Evolutionary conservation across 2,113 vertebrate species (phyloP).

Genomic region (Pithys albifrons): DNA sequence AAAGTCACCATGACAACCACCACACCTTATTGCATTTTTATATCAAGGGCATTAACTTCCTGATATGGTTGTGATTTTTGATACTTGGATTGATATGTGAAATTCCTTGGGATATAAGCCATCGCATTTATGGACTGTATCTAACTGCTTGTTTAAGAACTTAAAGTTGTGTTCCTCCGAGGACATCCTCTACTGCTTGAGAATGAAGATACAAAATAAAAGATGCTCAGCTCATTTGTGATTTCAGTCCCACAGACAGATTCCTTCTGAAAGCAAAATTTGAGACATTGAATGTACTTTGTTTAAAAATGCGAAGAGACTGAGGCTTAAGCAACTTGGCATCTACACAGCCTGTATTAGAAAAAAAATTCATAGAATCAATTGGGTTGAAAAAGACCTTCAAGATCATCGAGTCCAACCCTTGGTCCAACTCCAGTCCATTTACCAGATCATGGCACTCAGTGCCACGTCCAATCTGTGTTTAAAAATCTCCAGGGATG

Average conservation of each 20-base stretch:
- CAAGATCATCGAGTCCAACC: too few relatives aligned
- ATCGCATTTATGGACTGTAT: background rate
- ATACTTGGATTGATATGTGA: background rate
- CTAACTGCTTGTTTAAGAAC: background rate
- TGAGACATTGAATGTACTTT: background rate
- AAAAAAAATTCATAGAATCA: too few relatives aligned
- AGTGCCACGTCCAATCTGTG: too few relatives aligned
- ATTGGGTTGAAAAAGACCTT: too few relatives aligned
- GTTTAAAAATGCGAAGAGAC: background rate
- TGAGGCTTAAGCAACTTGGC: background rate
- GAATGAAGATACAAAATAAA: background rate
- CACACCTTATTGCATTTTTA: slow-evolving; percentile 14
- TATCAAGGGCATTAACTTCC: background rate
- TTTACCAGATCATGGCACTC: too few relatives aligned
- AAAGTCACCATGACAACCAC: slow-evolving; percentile 44
- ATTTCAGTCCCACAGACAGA: background rate
- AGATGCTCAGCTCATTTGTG: background rate
- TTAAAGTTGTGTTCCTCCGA: background rate
- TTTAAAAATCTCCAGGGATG: too few relatives aligned
- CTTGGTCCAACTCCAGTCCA: too few relatives aligned
- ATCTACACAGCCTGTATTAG: background rate
- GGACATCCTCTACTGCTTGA: background rate
- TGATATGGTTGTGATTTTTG: background rate
- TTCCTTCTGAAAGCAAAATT: background rate
- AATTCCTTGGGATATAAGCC: background rate